Evolutionary conservation across 2,113 vertebrate species (phyloP).

Genomic region (Toxostoma redivivum): DNA sequence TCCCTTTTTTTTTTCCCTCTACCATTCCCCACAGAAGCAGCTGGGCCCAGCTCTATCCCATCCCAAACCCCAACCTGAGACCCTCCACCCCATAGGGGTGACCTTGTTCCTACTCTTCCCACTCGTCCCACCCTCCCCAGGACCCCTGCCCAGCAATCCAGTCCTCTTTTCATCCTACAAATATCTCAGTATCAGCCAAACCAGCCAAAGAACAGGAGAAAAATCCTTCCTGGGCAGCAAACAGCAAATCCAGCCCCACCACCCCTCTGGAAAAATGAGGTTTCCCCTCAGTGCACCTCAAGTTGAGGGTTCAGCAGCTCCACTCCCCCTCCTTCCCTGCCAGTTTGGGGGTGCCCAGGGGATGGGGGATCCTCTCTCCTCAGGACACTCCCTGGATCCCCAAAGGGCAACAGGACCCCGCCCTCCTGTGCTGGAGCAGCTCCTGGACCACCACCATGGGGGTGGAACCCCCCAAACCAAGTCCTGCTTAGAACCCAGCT

Average conservation of each 20-base stretch:
- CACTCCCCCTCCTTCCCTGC: not conserved
- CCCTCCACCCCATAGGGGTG: not conserved
- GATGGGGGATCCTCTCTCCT: not conserved
- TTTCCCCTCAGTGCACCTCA: not conserved
- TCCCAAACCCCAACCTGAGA: not conserved
- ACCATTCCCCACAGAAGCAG: not conserved
- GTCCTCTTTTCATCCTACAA: not conserved
- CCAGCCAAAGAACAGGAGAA: not conserved
- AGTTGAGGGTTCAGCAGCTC: not conserved
- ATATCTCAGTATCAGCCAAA: not conserved
- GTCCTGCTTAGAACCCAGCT: not conserved
- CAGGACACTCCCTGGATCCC: not conserved
- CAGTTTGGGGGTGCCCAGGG: not conserved
- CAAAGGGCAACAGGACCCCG: not conserved
- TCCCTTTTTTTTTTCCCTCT: not conserved
- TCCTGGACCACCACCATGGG: fast-evolving
- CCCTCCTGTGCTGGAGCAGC: fast-evolving
- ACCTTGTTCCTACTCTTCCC: fast-evolving
- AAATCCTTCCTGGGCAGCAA: not conserved
- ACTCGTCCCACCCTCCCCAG: not conserved
- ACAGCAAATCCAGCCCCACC: not conserved
- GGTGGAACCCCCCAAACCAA: not conserved
- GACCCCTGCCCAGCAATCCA: not conserved
- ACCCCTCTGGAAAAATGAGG: not conserved
- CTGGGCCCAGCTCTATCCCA: not conserved